These are phyloP conservation scores for Melanotaenia maccullochi DNA, from an alignment of 2,797 vertebrate species.

Conservation along the genomic window DNA sequence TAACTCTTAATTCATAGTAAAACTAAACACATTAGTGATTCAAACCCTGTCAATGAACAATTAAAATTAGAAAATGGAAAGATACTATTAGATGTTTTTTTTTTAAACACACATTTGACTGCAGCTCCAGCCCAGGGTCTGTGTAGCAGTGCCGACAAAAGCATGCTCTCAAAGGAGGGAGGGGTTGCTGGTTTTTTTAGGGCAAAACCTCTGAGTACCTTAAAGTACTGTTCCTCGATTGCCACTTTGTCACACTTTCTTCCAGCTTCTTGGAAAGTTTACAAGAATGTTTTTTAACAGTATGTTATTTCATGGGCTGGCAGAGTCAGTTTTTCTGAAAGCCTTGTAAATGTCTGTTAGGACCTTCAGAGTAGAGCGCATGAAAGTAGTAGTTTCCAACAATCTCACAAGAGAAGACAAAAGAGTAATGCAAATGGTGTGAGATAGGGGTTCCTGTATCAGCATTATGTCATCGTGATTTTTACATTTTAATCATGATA, in stretches of 20 bases:
- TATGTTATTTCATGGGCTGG: conserved; percentile 73
- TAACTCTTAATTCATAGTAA: conserved; percentile 18
- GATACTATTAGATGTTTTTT: conserved; percentile 32
- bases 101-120: conserved; percentile 68
- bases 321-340: conserved; percentile 61
- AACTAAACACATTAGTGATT: conserved; percentile 20
- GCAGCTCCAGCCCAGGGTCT: conserved; percentile 28
- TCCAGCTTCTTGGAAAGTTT: conserved; percentile 55
- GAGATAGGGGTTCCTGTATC: conserved; percentile 2
- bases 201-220: conserved; percentile 51
- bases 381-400: conserved; percentile 43
- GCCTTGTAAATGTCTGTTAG: conserved; percentile 67
- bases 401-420: conserved; percentile 26
- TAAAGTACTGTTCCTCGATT: conserved; percentile 53
- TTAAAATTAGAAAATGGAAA: conserved; percentile 42
- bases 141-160: conserved; percentile 43
- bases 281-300: conserved; percentile 66
- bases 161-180: conserved; percentile 28
- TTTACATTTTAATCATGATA: conserved; percentile 8
- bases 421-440: background rate
- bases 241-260: conserved; percentile 69
- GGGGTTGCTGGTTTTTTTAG: conserved; percentile 68
- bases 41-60: conserved; percentile 9
- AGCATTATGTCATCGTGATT: conserved; percentile 2
- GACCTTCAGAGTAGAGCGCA: conserved; percentile 42